Evolutionary conservation across 2,797 vertebrate genomes (phyloP), one percentile per base, ranked within the genome.

Genomic region (Propithecus perrieri): DNA sequence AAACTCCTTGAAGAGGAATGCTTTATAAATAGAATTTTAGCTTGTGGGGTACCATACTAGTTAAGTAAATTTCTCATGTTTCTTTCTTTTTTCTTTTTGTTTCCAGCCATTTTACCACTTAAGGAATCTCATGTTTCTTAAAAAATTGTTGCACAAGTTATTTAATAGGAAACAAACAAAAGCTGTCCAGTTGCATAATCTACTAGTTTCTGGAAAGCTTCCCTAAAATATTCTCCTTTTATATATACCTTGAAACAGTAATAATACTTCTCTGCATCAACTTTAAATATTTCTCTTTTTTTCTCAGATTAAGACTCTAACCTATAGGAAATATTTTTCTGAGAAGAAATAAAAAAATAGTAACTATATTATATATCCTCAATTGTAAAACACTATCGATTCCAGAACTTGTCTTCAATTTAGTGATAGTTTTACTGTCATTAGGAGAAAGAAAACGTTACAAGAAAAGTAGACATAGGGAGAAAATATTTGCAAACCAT

Each of bases 21-120:
- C 18, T 92, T 97, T 48, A 94, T 93, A 96, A 97, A 93, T 86
- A 96, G 69, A 96, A 91, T 83, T 61, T 89, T 61, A 95, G 89
- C 65, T 69, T 89, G 12, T 46, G 65, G 46, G 78, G 10, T 83
- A 33, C 28, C 75, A 30, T 17, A 38, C 46, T 85, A 65, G 48
- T 81, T 55, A 78, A 95, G 74, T 72, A 81, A 53, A 63, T 83
- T 85, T 85, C 76, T 95, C 63, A 43, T 69, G 53, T 90, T 95
- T 84, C 55, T 91, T 83, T 35, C 13, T 24, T 35, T n/a, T 24
- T 9, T 35, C 20, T 0, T 26, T 79, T 79, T 28, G 13, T 79
- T 79, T 79, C n/a, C 76, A 55, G 22, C 22, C 76, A 79, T 55
- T 14, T 26, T 55, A 38, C 50, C 13, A 7, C n/a, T 55, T 79